Evolutionary conservation across 2,797 vertebrate genomes (phyloP).

Genomic region (Rachycentron canadum): DNA sequence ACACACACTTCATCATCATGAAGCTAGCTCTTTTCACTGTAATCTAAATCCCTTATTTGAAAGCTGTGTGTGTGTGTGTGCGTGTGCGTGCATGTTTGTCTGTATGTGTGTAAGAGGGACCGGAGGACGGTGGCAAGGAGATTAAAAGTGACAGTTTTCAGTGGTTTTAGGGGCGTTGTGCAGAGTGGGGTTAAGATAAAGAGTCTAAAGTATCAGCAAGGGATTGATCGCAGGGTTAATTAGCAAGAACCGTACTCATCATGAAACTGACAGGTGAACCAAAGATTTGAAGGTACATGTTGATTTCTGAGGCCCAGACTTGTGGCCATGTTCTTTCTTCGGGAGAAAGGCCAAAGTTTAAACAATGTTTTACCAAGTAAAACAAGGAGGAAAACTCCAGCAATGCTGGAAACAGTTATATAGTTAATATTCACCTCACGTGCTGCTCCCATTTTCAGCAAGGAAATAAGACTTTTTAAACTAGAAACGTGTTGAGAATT

Average conservation of each 20-base stretch:
- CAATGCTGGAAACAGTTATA: slow-evolving; percentile 2
- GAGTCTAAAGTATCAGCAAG: slow-evolving; percentile 44
- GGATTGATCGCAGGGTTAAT: slow-evolving; percentile 70
- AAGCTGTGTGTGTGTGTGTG: slow-evolving; percentile 40
- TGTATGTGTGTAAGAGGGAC: slow-evolving; percentile 37
- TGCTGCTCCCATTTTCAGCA: slow-evolving; percentile 68
- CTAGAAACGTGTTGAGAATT: slow-evolving; percentile 78
- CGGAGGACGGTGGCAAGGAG: slow-evolving; percentile 44
- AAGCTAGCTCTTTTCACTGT: slow-evolving; percentile 69
- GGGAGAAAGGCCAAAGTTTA: slow-evolving; percentile 13
- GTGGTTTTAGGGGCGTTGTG: slow-evolving; percentile 51
- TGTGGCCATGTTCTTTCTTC: not conserved
- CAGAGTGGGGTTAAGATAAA: slow-evolving; percentile 68
- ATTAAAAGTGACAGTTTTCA: slow-evolving; percentile 75
- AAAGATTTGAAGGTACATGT: slow-evolving; percentile 12
- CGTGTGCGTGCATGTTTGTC: slow-evolving; percentile 22
- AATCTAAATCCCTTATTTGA: slow-evolving; percentile 82
- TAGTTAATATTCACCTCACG: slow-evolving; percentile 63
- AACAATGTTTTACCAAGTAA: slow-evolving; percentile 11
- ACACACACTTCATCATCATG: slow-evolving; percentile 71
- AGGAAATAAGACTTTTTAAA: slow-evolving; percentile 79
- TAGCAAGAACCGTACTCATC: slow-evolving; percentile 47
- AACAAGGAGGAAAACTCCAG: slow-evolving; percentile 37
- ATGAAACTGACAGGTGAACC: slow-evolving; percentile 52
- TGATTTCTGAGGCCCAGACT: slow-evolving; percentile 16